Evolutionary conservation across 2,113 vertebrate genomes (phyloP), one percentile per base, ranked within the genome.

Genomic region (Lethenteron camtschaticum): DNA sequence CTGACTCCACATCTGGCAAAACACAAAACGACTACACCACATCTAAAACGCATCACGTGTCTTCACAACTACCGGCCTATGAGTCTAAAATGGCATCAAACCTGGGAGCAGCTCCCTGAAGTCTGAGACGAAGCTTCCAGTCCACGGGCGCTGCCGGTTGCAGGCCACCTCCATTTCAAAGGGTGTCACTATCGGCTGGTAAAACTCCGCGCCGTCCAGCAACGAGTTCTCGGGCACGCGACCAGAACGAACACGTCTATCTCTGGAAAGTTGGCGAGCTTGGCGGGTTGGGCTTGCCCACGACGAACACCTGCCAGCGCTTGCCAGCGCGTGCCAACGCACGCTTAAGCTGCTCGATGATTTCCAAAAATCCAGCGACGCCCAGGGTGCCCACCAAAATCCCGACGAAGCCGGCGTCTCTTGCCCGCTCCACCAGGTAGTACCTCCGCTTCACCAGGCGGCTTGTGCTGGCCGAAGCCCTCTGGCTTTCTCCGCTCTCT

Each of bases 131-230:
- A 94, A 86, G 60, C 82, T 81, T 71, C 86, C 85, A 0, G 80
- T 83, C 85, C 90, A 90, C 41, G 85, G 80, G n/a, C 90, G 82
- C 24, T 84, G 83, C 1, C 80, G 87, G 76, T 96, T 99, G 78
- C 92, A 99, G 71, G 94, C 92, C 72, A 91, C 76, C 74, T 97
- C 94, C 82, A 99, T 82, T 78, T 99, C 92, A 68, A 86, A 95
- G 0, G 90, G 90, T 0, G 89, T 86, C 63, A 99, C 77, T 1
- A 99, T 58, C 0, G 95, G 91, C 55, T 79, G 84, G 75, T 88
- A 92, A 75, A 89, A 94, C 2, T 81, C 84, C 2, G 78, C 77
- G 2, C 83, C 86, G 74, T 91, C 84, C 79, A 89, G 74, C 74
- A 96, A 74, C 0, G 87, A 84, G 75, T 91, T 90, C 77, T 95